phyloP scores from a whole-genome alignment of 2,888 invertebrate species.

The Nebria salina region DNA sequence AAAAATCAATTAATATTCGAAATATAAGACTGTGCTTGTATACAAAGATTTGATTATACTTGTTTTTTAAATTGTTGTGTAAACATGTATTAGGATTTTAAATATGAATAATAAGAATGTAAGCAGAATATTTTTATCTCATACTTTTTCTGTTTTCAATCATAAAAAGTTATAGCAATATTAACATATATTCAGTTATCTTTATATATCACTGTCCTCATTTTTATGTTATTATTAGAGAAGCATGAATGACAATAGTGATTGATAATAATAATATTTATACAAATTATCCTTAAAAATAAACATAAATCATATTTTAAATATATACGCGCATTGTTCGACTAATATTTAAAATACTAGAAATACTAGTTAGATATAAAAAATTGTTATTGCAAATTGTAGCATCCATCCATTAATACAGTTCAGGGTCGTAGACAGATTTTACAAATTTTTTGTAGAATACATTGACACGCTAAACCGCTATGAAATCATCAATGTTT shows the following conservation, averaged over 20 bases:
- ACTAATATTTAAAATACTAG: conserved; percentile 3
- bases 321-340: neutral
- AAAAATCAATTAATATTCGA: too few species aligned
- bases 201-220: neutral
- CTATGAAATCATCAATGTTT: conserved; percentile 14
- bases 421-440: conserved; percentile 19
- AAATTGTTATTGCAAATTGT: conserved; percentile 20
- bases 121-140: neutral
- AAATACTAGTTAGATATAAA: conserved; percentile 19
- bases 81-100: neutral
- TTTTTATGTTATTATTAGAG: conserved; percentile 40
- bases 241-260: conserved; percentile 35
- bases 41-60: too few species aligned
- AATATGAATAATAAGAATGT: neutral
- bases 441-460: conserved; percentile 6
- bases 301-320: neutral
- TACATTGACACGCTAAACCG: conserved; percentile 9
- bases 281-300: neutral
- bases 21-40: too few species aligned
- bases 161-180: neutral
- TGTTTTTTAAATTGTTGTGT: too few species aligned
- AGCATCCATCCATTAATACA: neutral
- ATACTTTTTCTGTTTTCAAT: neutral
- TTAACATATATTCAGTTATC: conserved; percentile 1
- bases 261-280: conserved; percentile 7